These are phyloP conservation scores for Plumapathes pennacea DNA, from an alignment of 92 coral and sea anemone genomes.

Conservation along the genomic window DNA sequence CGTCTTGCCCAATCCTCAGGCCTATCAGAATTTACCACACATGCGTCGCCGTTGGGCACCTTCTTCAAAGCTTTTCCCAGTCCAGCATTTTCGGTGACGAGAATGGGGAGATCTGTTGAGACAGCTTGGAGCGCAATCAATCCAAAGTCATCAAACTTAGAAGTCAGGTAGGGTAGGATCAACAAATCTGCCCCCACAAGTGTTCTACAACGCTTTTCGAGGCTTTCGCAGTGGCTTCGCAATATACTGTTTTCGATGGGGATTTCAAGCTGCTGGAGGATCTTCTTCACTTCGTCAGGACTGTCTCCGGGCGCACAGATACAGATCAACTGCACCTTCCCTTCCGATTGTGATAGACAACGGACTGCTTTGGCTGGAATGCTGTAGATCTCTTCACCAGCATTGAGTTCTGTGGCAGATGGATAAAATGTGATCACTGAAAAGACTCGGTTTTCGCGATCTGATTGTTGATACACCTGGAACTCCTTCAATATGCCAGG, in stretches of 20 bases:
- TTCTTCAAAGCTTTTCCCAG: slow-evolving; percentile 23
- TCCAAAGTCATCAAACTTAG: slow-evolving; percentile 34
- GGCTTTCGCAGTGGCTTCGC: not conserved
- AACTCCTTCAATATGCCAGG: slow-evolving; percentile 7
- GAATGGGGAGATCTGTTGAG: slow-evolving; percentile 27
- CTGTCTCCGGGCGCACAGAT: slow-evolving; percentile 5
- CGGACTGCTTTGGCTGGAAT: slow-evolving; percentile 29
- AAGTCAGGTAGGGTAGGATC: slow-evolving; percentile 23
- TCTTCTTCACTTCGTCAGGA: not conserved
- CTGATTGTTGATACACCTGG: too few species aligned
- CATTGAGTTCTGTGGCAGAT: too few species aligned
- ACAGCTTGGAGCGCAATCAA: slow-evolving; percentile 35
- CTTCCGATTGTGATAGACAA: not conserved
- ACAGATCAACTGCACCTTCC: not conserved
- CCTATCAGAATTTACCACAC: slow-evolving; percentile 14
- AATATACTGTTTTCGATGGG: not conserved
- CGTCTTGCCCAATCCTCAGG: slow-evolving; percentile 18
- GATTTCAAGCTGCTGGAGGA: slow-evolving; percentile 5
- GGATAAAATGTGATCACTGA: too few species aligned
- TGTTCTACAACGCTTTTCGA: not conserved
- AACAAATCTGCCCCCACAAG: slow-evolving; percentile 19
- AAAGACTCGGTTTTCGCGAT: not conserved
- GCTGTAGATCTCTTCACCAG: slow-evolving; percentile 29
- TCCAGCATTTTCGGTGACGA: slow-evolving; percentile 26
- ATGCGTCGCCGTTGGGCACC: not conserved